These are phyloP conservation scores for Nannoperca australis DNA, from an alignment of 2,797 vertebrate species.

Conservation along the genomic window DNA sequence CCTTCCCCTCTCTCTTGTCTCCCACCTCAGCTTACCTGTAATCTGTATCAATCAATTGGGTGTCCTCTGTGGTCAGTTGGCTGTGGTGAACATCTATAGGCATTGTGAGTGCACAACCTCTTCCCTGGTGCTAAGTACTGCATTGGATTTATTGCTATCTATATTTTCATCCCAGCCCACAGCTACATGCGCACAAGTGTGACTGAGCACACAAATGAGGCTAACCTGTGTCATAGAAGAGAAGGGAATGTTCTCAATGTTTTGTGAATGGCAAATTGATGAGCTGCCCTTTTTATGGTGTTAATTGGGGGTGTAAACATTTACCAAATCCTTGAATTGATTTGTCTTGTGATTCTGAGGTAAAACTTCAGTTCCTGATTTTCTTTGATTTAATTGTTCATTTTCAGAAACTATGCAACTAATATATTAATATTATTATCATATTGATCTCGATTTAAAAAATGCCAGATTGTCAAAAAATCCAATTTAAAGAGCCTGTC, in stretches of 20 bases:
- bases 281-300: constrained; percentile 3
- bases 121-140: constrained; percentile 46
- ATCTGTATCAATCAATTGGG: constrained; percentile 60
- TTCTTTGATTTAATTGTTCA: not conserved
- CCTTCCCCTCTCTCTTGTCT: not conserved
- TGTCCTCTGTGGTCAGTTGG: constrained; percentile 38
- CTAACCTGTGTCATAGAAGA: constrained; percentile 17
- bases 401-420: not conserved
- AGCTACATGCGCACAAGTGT: constrained; percentile 33
- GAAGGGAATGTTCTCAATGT: constrained; percentile 3
- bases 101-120: constrained; percentile 45
- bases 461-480: not conserved
- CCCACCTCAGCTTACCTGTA: constrained; percentile 37
- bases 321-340: constrained; percentile 6
- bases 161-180: constrained; percentile 34
- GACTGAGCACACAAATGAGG: constrained; percentile 50
- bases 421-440: not conserved
- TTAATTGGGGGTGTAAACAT: not conserved
- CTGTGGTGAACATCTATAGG: constrained; percentile 44
- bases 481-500: not conserved
- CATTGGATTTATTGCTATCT: constrained; percentile 67
- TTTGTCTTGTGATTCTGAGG: constrained; percentile 28
- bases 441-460: not conserved
- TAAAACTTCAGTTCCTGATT: not conserved
- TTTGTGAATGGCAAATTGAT: constrained; percentile 35